Base-by-base conservation (phyloP, 2,797 vertebrate genomes). In the Phoeniculus purpureus region DNA sequence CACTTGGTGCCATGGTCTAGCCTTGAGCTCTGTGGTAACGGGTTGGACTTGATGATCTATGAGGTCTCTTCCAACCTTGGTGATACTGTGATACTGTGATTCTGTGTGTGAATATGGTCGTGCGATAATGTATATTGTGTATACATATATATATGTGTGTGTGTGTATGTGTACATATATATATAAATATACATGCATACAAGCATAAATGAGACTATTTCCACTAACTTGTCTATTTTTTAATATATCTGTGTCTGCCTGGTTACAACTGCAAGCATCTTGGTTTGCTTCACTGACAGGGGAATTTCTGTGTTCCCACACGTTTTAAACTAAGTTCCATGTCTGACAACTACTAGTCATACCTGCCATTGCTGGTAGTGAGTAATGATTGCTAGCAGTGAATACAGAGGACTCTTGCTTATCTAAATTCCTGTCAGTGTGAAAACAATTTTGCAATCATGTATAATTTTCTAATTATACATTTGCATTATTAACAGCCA, bases 401-500 rank as follows among this genome's bases (percentile, higher is more conserved):
- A 90, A 56, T 51, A 26, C 58, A 61, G 34, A 87, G 75, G n/a
- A 31, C 29, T 70, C 73, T 68, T n/a, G 40, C 88, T 96, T 90
- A 92, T 88, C 70, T 95, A 89, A 91, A 82, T 95, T 86, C 68
- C 79, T 79, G 75, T 96, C 94, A 79, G 40, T 89, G 76, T 86
- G 50, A 94, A 95, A 95, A 93, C 75, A 86, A 34, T 86, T 85
- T 90, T 85, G 70, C 60, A 85, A 88, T 72, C 72, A 72, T 87
- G 51, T 74, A 76, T 95, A 21, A 91, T 77, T 89, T 72, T 92
- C 89, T 66, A 91, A 94, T 94, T 96, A 93, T 55, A 89, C 77
- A 96, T 93, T 92, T 95, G 94, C 96, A 97, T 98, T 98, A 98
- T 98, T 98, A 97, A 94, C 97, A 98, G 95, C 88, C 97, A 98